Evolutionary conservation across 2,888 invertebrate genomes (phyloP), one percentile per base, ranked within the genome.

Genomic region (Ferrisia virgata): DNA sequence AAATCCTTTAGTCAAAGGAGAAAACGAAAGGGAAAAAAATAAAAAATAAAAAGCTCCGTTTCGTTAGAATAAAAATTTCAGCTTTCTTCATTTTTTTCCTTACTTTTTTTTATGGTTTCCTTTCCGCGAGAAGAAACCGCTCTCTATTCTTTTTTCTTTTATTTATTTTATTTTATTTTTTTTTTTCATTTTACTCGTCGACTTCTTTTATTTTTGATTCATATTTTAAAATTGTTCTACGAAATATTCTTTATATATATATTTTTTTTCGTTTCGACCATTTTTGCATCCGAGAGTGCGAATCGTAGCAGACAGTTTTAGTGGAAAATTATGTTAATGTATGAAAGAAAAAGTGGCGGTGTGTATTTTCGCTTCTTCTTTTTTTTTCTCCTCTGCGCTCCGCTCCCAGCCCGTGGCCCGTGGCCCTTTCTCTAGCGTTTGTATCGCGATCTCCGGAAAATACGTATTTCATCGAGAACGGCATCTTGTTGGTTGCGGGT

Each of bases 271-370:
- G 69, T 82, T 72, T 69, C 82, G 82, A 82, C 69, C 72, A 82
- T 82, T 82, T 82, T 72, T 72, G 82, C 82, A 82, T 82, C 72
- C 82, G 69, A 72, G 82, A 72, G 82, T 82, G 82, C 82, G 82
- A 82, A 82, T 82, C 36, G 82, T 82, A 82, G 82, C 82, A 82
- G 82, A 82, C 82, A 82, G 82, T 82, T 82, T 82, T 82, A 82
- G 82, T 82, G 72, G 82, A 82, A 82, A 82, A 82, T 82, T 82
- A 82, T 82, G 82, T 82, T 82, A 82, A 82, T 82, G 82, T 82
- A 82, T 53, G 72, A 72, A 82, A 82, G 72, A 82, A 82, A 82
- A 82, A 82, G 82, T 72, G 69, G 82, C 82, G 72, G 69, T 82
- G 80, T 80, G 33, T 79, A 18, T 47, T 79, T 31, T 72, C 33